Conservation (phyloP, 2,888 invertebrate genomes). For the Oegoconia quadripuncta region DNA sequence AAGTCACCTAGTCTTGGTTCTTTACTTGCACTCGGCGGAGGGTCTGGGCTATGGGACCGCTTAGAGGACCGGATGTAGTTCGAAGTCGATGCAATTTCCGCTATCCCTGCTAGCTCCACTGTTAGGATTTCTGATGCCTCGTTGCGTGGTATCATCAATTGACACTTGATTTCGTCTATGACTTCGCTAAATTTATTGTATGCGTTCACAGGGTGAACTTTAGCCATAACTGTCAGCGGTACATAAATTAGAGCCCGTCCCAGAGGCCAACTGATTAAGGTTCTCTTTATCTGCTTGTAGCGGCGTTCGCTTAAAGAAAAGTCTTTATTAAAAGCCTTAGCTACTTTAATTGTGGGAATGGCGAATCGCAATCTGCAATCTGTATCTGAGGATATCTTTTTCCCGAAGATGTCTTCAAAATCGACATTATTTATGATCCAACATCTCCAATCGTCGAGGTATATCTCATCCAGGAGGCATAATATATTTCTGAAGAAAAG, state of each 20-base stretch:
- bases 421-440: too few relatives aligned
- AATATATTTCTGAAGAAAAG: too few relatives aligned
- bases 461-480: too few relatives aligned
- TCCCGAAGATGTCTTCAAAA: too few relatives aligned
- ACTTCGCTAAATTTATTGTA: background rate
- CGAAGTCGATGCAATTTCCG: background rate
- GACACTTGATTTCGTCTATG: background rate
- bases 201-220: background rate
- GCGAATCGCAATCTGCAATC: too few relatives aligned
- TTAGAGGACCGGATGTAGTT: background rate
- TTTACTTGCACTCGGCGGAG: too few relatives aligned
- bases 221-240: slow-evolving; percentile 2
- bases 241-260: slow-evolving; percentile 1
- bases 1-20: too few relatives aligned
- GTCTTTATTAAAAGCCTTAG: too few relatives aligned
- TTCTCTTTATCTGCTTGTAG: slow-evolving; percentile 3
- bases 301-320: background rate
- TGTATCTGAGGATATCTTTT: too few relatives aligned
- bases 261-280: background rate
- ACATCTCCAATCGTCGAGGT: too few relatives aligned
- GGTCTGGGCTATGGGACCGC: background rate
- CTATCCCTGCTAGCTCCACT: background rate
- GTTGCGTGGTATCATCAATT: background rate
- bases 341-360: too few relatives aligned
- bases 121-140: background rate